Evolutionary conservation across 2,797 vertebrate species (phyloP), one percentile per base, ranked within the genome.

Genomic region (Miopithecus talapoin): DNA sequence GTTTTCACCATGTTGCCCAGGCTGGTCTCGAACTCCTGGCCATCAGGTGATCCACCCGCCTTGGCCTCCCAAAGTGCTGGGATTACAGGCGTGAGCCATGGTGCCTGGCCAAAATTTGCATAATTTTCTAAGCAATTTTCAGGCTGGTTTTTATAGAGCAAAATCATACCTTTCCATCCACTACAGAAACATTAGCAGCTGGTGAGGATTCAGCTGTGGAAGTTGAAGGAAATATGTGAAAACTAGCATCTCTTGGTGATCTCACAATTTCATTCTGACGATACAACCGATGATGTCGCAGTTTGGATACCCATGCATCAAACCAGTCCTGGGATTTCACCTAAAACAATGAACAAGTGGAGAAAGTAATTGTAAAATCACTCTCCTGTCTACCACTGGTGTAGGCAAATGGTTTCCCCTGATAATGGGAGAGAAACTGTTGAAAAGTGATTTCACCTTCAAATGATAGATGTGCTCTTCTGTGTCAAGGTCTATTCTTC

Each of bases 401-500:
- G 57, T 1, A 53, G 75, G 57, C 61, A 78, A 70, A 81, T 75
- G 10, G 30, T 46, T 96, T 95, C 28, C 81, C 22, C 14, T 12
- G 50, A 53, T 91, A 96, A 39, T 5, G 64, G 5, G 80, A 90
- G 83, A 95, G 1, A 50, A 96, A 72, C 8, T 68, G 61, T 33
- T 93, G 33, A 59, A 95, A 68, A 16, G 48, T 8, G n/a, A 92
- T 87, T 89, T 98, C 81, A 99, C 99, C 99, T 99, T 99, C 96
- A 99, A 98, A 98, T 99, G 99, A 98, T 99, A 99, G 97, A 99
- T 99, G 78, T 99, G 99, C 97, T 99, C 99, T 98, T 99, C 99
- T 0, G 99, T 99, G 98, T 99, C 99, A 95, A 99, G 99, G 98
- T 99, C 99, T 97, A 99, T 99, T 87, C 99, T 99, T 21, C 99